Evolutionary conservation across 2,113 vertebrate species (phyloP).

Genomic region (Taxidea taxus): DNA sequence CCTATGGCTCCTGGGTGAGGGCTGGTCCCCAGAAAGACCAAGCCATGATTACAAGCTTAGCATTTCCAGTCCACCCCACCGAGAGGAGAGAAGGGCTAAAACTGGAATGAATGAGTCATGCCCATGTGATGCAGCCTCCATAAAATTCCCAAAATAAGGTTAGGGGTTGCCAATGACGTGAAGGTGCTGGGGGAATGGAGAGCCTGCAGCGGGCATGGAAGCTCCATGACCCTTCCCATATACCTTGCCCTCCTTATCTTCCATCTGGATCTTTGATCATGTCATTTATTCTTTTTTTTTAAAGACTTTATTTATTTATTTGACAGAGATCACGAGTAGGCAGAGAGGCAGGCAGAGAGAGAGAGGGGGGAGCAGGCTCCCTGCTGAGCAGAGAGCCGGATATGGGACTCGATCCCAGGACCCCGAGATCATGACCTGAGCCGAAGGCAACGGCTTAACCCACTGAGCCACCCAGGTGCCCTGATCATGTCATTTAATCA

Average conservation of each 20-base stretch:
- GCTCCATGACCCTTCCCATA: not conserved
- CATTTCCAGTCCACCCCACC: not conserved
- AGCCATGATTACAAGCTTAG: not conserved
- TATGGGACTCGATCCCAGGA: too few relatives aligned
- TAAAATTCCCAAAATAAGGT: not conserved
- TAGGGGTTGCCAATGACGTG: not conserved
- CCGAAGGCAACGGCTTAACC: too few relatives aligned
- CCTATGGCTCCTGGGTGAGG: not conserved
- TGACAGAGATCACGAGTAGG: too few relatives aligned
- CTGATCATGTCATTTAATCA: not conserved
- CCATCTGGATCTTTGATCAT: not conserved
- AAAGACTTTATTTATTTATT: too few relatives aligned
- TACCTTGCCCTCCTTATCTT: not conserved
- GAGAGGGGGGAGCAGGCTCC: too few relatives aligned
- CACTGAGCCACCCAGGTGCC: too few relatives aligned
- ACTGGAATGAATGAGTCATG: not conserved
- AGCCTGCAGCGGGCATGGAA: not conserved
- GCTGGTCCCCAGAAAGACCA: not conserved
- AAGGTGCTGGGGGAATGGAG: not conserved
- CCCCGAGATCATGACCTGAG: too few relatives aligned
- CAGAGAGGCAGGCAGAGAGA: too few relatives aligned
- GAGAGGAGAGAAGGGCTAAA: not conserved
- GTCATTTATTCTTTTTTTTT: too few relatives aligned
- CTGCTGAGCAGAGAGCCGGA: too few relatives aligned
- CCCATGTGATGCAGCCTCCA: not conserved